A percentile compares a stretch with the other conserved stretches of the same genome.
These are phyloP conservation scores for Thymelicus sylvestris DNA, from an alignment of 2,888 invertebrate species.

Conservation along the genomic window DNA sequence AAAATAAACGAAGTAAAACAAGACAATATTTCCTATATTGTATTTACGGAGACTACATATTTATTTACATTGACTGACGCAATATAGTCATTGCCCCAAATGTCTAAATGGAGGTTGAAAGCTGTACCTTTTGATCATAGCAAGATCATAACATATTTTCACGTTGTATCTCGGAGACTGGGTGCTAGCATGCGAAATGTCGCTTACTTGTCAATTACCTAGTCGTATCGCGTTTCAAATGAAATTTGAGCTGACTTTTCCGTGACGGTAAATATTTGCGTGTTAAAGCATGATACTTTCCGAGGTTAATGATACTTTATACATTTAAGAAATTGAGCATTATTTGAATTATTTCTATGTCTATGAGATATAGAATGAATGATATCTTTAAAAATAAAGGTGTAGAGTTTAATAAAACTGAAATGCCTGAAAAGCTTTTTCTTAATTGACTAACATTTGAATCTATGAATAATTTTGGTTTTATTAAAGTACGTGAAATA, in stretches of 20 bases:
- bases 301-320: slow-evolving; percentile 6
- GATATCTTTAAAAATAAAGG: too few species aligned
- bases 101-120: slow-evolving; percentile 1
- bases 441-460: too few species aligned
- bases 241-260: slow-evolving; percentile 33
- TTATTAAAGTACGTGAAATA: too few species aligned
- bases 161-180: not conserved
- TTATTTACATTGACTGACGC: not conserved
- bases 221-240: slow-evolving; percentile 30
- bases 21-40: too few species aligned
- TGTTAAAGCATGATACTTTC: slow-evolving; percentile 23
- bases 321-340: not conserved
- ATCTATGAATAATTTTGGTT: too few species aligned
- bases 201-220: slow-evolving; percentile 26
- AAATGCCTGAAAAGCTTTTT: too few species aligned
- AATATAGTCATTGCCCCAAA: not conserved
- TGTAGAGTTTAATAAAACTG: too few species aligned
- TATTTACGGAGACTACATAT: not conserved
- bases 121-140: slow-evolving; percentile 13
- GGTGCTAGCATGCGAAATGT: slow-evolving; percentile 24
- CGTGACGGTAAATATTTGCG: slow-evolving; percentile 34
- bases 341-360: not conserved
- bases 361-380: too few species aligned
- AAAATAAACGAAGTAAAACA: too few species aligned
- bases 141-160: slow-evolving; percentile 18